phyloP scores from a whole-genome alignment of 2,888 invertebrate genomes.

The Galerucella calmariensis region DNA sequence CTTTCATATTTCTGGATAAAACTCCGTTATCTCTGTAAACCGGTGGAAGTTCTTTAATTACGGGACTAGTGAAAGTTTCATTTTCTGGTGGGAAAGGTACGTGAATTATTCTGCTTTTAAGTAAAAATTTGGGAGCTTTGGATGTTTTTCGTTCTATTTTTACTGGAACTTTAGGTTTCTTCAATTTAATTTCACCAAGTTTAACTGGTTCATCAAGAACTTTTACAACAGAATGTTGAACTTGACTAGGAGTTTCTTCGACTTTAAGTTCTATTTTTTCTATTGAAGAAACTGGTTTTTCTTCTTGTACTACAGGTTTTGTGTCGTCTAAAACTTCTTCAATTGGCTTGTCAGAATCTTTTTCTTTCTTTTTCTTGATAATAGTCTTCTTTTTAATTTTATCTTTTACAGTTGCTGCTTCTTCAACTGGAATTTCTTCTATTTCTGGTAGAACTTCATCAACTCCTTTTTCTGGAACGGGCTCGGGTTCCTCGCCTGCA shows the following conservation, averaged over 20 bases:
- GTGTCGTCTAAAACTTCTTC: conserved; percentile 22
- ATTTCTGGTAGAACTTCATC: conserved; percentile 34
- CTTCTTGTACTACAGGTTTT: conserved; percentile 50
- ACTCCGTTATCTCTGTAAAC: conserved; percentile 65
- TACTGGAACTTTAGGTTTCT: conserved; percentile 60
- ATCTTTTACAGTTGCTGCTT: conserved; percentile 53
- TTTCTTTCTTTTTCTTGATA: conserved; percentile 59
- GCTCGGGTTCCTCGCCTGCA: conserved; percentile 31
- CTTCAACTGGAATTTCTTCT: conserved; percentile 52
- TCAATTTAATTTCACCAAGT: conserved; percentile 70
- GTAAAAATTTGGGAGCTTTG: conserved; percentile 64
- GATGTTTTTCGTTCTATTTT: conserved; percentile 58
- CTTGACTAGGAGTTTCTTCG: conserved; percentile 52
- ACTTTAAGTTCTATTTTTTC: conserved; percentile 35
- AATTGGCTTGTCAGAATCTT: conserved; percentile 42
- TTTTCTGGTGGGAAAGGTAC: conserved; percentile 65
- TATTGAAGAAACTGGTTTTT: conserved; percentile 31
- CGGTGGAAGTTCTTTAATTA: conserved; percentile 61
- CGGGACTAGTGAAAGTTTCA: conserved; percentile 58
- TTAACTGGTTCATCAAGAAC: conserved; percentile 57
- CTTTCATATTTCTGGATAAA: conserved; percentile 66
- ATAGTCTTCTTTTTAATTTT: conserved; percentile 45
- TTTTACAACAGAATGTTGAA: conserved; percentile 60
- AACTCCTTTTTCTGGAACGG: conserved; percentile 43
- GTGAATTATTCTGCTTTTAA: conserved; percentile 65